phyloP scores from a whole-genome alignment of 2,888 invertebrate genomes.

The Eueremaeus valkanovi region DNA sequence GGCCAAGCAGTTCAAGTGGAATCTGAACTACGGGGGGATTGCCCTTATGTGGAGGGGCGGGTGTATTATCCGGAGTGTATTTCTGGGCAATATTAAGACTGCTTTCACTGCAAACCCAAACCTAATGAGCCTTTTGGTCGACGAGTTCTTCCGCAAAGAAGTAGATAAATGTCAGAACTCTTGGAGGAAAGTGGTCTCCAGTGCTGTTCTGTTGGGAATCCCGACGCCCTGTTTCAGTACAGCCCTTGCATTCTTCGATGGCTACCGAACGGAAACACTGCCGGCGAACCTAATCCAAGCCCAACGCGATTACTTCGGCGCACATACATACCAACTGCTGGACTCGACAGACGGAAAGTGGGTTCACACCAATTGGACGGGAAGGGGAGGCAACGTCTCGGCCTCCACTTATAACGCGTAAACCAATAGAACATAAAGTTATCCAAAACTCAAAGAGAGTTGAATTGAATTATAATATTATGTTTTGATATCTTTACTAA shows the following conservation, averaged over 20 bases:
- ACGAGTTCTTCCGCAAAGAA: constrained; percentile 85
- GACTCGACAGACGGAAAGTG: constrained; percentile 79
- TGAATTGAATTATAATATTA: no score
- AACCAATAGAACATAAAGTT: no score
- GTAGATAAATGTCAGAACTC: constrained; percentile 74
- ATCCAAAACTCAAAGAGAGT: no score
- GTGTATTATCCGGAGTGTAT: constrained; percentile 91
- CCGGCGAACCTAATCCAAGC: constrained; percentile 97
- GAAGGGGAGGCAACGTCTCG: constrained; percentile 91
- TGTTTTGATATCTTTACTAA: neutral
- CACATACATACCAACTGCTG: constrained; percentile 93
- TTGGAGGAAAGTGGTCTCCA: constrained; percentile 75
- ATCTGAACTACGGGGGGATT: constrained; percentile 93
- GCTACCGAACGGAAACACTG: constrained; percentile 75
- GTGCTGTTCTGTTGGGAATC: constrained; percentile 67
- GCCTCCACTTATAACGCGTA: constrained; percentile 84
- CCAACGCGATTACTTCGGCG: constrained; percentile 96
- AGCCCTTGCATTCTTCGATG: constrained; percentile 95
- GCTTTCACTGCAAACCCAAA: constrained; percentile 86
- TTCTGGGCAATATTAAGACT: constrained; percentile 83
- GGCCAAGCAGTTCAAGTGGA: constrained; percentile 85
- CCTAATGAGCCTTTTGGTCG: constrained; percentile 79
- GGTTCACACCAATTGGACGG: constrained; percentile 99
- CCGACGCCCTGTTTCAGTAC: constrained; percentile 89
- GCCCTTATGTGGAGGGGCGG: constrained; percentile 99